These are phyloP conservation scores for Catostylus mosaicus DNA, from an alignment of 30 jellyfish, hydroid and myxozoan genomes.

Conservation along the genomic window DNA sequence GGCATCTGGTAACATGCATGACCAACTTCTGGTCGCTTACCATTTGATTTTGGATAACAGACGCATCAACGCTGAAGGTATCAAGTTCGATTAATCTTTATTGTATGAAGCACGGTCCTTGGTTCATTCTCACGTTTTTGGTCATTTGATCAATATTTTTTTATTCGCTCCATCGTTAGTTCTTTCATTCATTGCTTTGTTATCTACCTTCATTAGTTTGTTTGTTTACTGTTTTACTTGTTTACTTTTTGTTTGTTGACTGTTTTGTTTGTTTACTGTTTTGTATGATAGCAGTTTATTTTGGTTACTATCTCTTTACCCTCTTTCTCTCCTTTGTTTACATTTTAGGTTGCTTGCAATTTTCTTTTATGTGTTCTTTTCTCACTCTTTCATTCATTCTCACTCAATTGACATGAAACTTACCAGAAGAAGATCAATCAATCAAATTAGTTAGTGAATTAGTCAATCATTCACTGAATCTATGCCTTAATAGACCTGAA, in stretches of 20 bases:
- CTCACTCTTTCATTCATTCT: neutral
- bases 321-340: too few relatives aligned
- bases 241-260: too few relatives aligned
- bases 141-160: neutral
- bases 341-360: too few relatives aligned
- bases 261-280: too few relatives aligned
- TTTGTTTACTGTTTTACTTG: too few relatives aligned
- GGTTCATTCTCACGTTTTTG: neutral
- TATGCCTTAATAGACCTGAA: too few relatives aligned
- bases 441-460: too few relatives aligned
- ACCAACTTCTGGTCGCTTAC: conserved; percentile 92
- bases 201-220: neutral
- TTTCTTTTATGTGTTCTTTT: too few relatives aligned
- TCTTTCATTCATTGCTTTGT: neutral
- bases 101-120: neutral
- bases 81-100: neutral
- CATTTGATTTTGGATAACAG: conserved; percentile 91
- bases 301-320: too few relatives aligned
- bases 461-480: too few relatives aligned
- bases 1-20: conserved; percentile 90
- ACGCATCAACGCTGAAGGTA: conserved; percentile 96
- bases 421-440: too few relatives aligned
- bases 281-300: too few relatives aligned
- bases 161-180: neutral
- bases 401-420: neutral